Evolutionary conservation across 2,888 invertebrate genomes (phyloP), one percentile per base, ranked within the genome.

Genomic region (Microctonus hyperodae): DNA sequence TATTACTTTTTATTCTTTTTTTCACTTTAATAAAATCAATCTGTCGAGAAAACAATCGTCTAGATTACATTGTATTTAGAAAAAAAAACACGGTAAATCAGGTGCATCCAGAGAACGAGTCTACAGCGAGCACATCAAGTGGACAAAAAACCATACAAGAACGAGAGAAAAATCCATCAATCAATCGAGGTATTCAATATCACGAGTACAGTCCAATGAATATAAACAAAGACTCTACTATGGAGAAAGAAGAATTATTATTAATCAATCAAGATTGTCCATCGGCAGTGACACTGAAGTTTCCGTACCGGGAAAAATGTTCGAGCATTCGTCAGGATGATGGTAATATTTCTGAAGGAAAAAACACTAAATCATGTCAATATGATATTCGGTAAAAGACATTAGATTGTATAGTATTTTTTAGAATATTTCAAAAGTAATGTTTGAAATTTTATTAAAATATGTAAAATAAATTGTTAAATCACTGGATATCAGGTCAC

Each of bases 31-130:
- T 28, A 22, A 64, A 58, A 58, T 56, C 16, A n/a, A n/a, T n/a
- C n/a, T 33, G 48, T 33, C 22, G 50, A 50, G 58, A 50, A 58
- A 23, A 62, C 44, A 44, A 53, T 62, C 53, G 37, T 13, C 62
- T 33, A 62, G 53, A 62, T 62, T 53, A 23, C 37, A 33, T 62
- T 62, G 25, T 61, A 62, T 62, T 62, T 53, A 62, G 53, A 62
- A 23, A 62, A 61, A n/a, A n/a, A n/a, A 61, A 51, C 62, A 62
- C 62, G 37, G 25, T 62, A 62, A 62, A 53, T 44, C 62, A 62
- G 62, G 62, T 62, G 35, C 62, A 62, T 16, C 53, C 23, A 51
- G 23, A 35, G 25, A 40, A 25, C 22, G 33, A 25, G 35, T 6
- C 16, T n/a, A 44, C n/a, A 16, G 6, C 16, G 44, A 44, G 9